Percentiles rank a stretch among this genome's conserved stretches.
These are phyloP conservation scores for Regulus satrapa DNA, from an alignment of 2,113 vertebrate genomes.

Conservation along the genomic window DNA sequence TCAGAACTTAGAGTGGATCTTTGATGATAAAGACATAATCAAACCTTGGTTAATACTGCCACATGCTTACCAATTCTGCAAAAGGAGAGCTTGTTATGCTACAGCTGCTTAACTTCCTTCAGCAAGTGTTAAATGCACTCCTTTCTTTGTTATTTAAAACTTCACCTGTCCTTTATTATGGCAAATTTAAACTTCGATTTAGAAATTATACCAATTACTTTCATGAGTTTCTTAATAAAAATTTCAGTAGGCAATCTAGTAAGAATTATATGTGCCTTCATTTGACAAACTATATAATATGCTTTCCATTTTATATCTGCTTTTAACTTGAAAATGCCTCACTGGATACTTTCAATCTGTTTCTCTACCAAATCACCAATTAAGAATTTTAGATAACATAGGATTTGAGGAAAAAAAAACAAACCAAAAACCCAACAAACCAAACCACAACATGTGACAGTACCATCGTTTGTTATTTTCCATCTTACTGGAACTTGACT, in stretches of 20 bases:
- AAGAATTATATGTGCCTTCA: background rate
- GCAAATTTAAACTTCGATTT: background rate
- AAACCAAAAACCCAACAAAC: too few relatives aligned
- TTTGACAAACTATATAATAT: background rate
- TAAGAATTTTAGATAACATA: background rate
- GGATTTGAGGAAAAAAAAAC: background rate
- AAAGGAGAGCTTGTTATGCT: background rate
- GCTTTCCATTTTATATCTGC: background rate
- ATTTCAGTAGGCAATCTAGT: background rate
- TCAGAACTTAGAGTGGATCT: background rate
- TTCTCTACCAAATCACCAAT: background rate
- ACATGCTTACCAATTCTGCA: background rate
- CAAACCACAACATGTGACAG: background rate
- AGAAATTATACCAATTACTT: background rate
- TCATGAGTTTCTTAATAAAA: background rate
- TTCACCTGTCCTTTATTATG: background rate
- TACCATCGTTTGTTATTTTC: background rate
- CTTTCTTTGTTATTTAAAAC: background rate
- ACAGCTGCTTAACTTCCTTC: background rate
- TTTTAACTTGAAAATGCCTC: background rate
- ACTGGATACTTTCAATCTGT: background rate
- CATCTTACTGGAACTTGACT: background rate
- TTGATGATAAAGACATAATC: background rate
- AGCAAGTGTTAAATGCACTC: background rate
- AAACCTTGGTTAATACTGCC: background rate